Evolutionary conservation across 2,113 vertebrate species (phyloP), one percentile per base, ranked within the genome.

Genomic region (Carollia perspicillata): DNA sequence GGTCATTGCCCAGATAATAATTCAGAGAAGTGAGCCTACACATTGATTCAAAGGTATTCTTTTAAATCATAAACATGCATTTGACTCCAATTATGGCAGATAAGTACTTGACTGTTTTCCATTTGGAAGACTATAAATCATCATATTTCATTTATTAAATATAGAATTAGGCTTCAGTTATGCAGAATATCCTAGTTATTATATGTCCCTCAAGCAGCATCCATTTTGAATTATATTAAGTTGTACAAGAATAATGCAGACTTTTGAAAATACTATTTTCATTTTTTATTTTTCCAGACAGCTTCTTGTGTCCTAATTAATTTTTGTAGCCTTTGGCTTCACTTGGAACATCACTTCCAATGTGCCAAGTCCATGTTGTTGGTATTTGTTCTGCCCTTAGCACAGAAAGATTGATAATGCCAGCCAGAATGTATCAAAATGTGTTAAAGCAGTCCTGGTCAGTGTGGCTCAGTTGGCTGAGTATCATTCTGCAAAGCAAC

Each of bases 291-390:
- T 81, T 90, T 89, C 40, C 65, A 87, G 51, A 97, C 40, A 96
- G 17, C 63, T 95, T 84, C 90, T 95, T 53, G 2, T 84, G 65
- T 63, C 96, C 92, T 90, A 97, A 97, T 95, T 97, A 97, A 97
- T 95, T 97, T 96, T 91, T 89, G 47, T 97, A 96, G 95, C 95
- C 95, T 96, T 80, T 96, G 96, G 94, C 90, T 95, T 96, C 80
- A 97, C 91, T 97, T 94, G 79, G 97, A 96, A 97, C 91, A 95
- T 97, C 96, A 97, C 49, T 95, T 97, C 53, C 79, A 95, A 97
- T 44, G 71, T 93, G 53, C 53, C 84, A 96, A 93, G 93, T 92
- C 68, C 53, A 96, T 91, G 44, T 37, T 86, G 2, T 92, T 93
- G 80, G 51, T 93, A 80, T 51, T 51, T 51, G 49, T 95, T 95